These are phyloP conservation scores for Denticeps clupeoides DNA, from an alignment of 2,797 vertebrate species.

Conservation along the genomic window DNA sequence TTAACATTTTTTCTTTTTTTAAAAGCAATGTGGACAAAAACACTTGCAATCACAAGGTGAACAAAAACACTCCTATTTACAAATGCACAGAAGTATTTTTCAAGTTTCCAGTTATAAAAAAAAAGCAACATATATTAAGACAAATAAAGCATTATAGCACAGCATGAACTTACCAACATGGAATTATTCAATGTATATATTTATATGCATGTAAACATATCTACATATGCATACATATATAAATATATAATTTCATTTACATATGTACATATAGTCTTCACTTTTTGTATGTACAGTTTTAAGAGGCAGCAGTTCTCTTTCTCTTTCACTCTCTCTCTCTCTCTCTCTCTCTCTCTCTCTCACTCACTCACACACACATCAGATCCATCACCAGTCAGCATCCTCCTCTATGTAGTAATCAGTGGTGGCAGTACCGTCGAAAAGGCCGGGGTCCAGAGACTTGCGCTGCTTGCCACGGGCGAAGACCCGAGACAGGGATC, in stretches of 20 bases:
- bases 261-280: slow-evolving; percentile 49
- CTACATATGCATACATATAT: slow-evolving; percentile 69
- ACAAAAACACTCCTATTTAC: slow-evolving; percentile 84
- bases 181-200: slow-evolving; percentile 55
- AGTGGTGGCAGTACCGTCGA: slow-evolving; percentile 85
- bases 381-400: slow-evolving; percentile 82
- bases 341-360: background rate
- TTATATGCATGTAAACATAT: slow-evolving; percentile 64
- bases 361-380: slow-evolving; percentile 31
- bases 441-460: slow-evolving; percentile 89
- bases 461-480: slow-evolving; percentile 91
- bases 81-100: slow-evolving; percentile 95
- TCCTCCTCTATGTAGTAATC: slow-evolving; percentile 99
- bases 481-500: slow-evolving; percentile 92
- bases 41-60: slow-evolving; percentile 81
- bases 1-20: too few relatives aligned
- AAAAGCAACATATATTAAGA: slow-evolving; percentile 46
- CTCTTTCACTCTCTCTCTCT: slow-evolving; percentile 23
- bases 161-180: slow-evolving; percentile 73
- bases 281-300: slow-evolving; percentile 73
- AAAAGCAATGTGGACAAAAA: slow-evolving; percentile 59
- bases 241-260: slow-evolving; percentile 68
- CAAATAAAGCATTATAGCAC: slow-evolving; percentile 62
- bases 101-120: slow-evolving; percentile 90
- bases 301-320: slow-evolving; percentile 49